phyloP scores from a whole-genome alignment of 2,797 vertebrate species.

The Gadopsis bispinosus region DNA sequence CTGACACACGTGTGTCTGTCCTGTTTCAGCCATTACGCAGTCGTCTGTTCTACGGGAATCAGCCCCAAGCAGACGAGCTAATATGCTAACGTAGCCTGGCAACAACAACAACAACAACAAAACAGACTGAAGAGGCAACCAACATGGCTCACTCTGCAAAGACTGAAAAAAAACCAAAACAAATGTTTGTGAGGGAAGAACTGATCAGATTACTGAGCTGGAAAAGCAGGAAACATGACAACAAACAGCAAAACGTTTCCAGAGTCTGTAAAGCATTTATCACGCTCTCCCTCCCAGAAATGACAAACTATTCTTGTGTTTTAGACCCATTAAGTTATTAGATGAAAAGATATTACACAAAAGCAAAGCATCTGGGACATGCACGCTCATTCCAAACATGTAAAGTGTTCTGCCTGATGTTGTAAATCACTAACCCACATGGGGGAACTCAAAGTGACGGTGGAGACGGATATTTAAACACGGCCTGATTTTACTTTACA shows the following conservation, averaged over 20 bases:
- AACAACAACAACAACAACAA: conserved; percentile 34
- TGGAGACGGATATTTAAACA: background rate
- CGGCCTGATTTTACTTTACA: background rate
- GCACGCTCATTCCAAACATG: background rate
- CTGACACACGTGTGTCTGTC: conserved; percentile 6
- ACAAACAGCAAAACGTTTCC: background rate
- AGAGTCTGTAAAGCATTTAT: conserved; percentile 5
- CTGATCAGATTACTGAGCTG: background rate
- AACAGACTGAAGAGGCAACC: background rate
- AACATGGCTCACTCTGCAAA: background rate
- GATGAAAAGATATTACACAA: background rate
- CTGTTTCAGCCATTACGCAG: conserved; percentile 19
- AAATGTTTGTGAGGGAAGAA: background rate
- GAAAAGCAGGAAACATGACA: background rate
- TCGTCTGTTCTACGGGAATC: background rate
- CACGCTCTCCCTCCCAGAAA: background rate
- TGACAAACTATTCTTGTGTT: conserved; percentile 2
- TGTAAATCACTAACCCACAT: background rate
- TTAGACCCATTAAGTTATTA: background rate
- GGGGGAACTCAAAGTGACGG: background rate
- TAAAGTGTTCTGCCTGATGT: conserved; percentile 7
- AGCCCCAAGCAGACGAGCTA: conserved; percentile 14
- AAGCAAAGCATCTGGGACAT: conserved; percentile 18
- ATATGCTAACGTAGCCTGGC: conserved; percentile 26
- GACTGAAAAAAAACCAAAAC: background rate